A percentile compares a stretch with the other conserved stretches of the same genome.
phyloP scores from a whole-genome alignment of 2,113 vertebrate species.

The Archilochus colubris region DNA sequence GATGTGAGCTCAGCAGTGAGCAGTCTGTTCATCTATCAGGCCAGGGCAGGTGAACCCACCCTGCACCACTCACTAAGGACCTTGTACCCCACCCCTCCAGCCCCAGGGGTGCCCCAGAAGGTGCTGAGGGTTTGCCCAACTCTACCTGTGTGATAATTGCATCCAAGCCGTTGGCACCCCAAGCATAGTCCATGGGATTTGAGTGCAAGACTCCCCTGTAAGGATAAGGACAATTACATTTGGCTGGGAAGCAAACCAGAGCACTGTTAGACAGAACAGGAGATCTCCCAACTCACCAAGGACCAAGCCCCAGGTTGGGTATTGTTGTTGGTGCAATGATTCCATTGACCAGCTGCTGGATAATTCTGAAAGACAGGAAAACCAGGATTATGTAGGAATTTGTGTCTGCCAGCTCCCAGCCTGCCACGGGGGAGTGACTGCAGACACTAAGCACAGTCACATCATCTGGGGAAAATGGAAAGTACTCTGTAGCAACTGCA shows the following conservation, averaged over 20 bases:
- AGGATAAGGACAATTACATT: slow-evolving; percentile 23
- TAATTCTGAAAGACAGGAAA: slow-evolving; percentile 82
- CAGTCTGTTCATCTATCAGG: not conserved
- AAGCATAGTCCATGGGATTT: slow-evolving; percentile 97
- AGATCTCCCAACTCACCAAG: slow-evolving; percentile 85
- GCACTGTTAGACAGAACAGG: not conserved
- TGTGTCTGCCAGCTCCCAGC: not conserved
- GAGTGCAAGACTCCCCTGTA: slow-evolving; percentile 94
- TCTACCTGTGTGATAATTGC: slow-evolving; percentile 95
- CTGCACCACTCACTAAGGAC: rapidly evolving
- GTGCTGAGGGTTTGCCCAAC: not conserved
- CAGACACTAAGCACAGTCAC: not conserved
- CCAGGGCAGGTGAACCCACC: too few relatives aligned
- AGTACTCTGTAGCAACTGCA: not conserved
- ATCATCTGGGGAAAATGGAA: not conserved
- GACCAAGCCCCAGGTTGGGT: slow-evolving; percentile 92
- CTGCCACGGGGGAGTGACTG: not conserved
- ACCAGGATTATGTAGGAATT: not conserved
- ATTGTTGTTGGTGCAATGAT: slow-evolving; percentile 94
- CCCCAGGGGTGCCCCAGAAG: rapidly evolving
- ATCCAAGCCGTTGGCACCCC: slow-evolving; percentile 94
- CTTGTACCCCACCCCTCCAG: not conserved
- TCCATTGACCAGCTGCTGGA: slow-evolving; percentile 94
- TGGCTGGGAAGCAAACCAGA: not conserved
- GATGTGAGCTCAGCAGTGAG: not conserved